Evolutionary conservation across 1,140 invertebrate genomes (phyloP), one percentile per base, ranked within the genome.

Genomic region (Drosophila azteca): DNA sequence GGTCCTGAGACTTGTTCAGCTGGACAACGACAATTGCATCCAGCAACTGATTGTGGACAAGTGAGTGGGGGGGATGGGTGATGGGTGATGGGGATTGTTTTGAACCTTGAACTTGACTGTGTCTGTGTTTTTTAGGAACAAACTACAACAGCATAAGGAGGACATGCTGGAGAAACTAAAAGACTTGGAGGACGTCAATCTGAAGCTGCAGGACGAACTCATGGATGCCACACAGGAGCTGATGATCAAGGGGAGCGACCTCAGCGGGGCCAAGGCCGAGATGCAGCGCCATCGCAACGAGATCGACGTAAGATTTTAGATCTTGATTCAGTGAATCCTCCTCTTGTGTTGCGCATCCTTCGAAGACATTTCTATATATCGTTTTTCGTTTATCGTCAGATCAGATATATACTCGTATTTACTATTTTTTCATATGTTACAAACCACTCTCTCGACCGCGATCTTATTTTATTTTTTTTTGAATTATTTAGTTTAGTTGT

Each of bases 1-100:
- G 79, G 95, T 96, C 49, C 92, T 96, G 71, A 92, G 94, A 46
- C 94, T 96, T 20, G 95, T 95, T 69, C 95, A 95, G 82, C 88
- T 94, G 57, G 94, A 95, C 67, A 95, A 94, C 73, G 94, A 95
- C 68, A 94, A 93, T 17, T 94, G 93, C 77, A 94, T 94, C 80
- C 93, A 93, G 66, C 94, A 95, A 72, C 80, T 95, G 26, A 94
- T 92, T 49, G 79, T 83, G 55, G 90, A 92, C 58, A 92, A 92
- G 92, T 92, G 49, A 91, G 91, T 90, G 29, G 1, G 17, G 17
- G 17, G 17, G 17, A 20, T 1, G n/a, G 41, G n/a, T n/a, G n/a
- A n/a, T n/a, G n/a, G n/a, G n/a, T n/a, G n/a, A n/a, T n/a, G n/a
- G 31, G 41, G 20, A 35, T 15, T 51, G 48, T 39, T 13, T 13